Percentiles rank a stretch among this genome's conserved stretches.
Evolutionary conservation across 2,888 invertebrate species (phyloP).

Genomic region (Lymantria monacha): DNA sequence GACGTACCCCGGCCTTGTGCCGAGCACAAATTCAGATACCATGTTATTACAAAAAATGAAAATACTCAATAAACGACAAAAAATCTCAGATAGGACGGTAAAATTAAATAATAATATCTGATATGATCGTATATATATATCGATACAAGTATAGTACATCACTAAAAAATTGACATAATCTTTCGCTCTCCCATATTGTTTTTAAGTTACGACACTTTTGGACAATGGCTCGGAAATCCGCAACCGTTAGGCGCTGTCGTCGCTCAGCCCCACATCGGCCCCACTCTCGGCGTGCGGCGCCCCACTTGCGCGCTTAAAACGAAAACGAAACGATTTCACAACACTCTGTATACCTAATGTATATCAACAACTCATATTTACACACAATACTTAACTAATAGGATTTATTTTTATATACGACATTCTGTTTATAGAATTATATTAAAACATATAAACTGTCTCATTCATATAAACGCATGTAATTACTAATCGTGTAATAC

Average conservation of each 20-base stretch:
- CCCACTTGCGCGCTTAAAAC: constrained; percentile 16
- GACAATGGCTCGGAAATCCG: constrained; percentile 63
- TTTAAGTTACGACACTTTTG: constrained; percentile 68
- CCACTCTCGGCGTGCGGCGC: constrained; percentile 8
- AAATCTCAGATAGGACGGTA: no score
- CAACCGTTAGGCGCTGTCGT: constrained; percentile 27
- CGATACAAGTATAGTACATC: constrained; percentile 8
- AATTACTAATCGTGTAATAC: no score
- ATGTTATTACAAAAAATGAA: no score
- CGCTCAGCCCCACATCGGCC: constrained; percentile 6
- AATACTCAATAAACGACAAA: no score
- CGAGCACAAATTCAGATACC: no score
- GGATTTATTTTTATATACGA: no score
- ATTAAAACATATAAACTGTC: no score
- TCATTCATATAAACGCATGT: no score
- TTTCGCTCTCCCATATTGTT: constrained; percentile 61
- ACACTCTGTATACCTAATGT: constrained; percentile 18
- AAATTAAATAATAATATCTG: no score
- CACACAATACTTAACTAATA: no score
- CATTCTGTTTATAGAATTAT: no score
- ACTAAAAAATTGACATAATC: constrained; percentile 42
- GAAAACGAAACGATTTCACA: constrained; percentile 29
- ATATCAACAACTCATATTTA: background rate
- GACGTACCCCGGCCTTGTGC: no score
- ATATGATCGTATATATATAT: background rate